Evolutionary conservation across 2,113 vertebrate genomes (phyloP).

Genomic region (Meles meles): DNA sequence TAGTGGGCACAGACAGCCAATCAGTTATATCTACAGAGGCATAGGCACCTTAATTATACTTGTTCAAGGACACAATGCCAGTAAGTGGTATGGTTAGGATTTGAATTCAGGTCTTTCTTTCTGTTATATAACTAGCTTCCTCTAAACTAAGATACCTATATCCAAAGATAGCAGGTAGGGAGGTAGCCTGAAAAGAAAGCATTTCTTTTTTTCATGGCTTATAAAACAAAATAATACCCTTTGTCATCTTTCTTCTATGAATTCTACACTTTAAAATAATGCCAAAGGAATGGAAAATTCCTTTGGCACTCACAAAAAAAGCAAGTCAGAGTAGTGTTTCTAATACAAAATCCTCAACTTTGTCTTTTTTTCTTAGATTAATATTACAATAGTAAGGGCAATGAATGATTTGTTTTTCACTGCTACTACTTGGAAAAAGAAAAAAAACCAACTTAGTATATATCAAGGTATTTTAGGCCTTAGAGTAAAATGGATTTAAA

Average conservation of each 20-base stretch:
- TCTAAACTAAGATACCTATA: slow-evolving; percentile 2
- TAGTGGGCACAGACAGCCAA: background rate
- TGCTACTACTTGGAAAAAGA: background rate
- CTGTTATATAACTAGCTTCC: background rate
- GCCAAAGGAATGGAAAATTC: background rate
- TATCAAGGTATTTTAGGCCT: background rate
- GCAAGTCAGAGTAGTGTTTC: background rate
- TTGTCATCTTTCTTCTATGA: background rate
- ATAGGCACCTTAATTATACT: background rate
- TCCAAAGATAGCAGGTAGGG: background rate
- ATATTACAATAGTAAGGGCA: background rate
- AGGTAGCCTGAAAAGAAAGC: background rate
- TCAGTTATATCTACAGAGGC: background rate
- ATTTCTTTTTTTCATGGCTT: background rate
- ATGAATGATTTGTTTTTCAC: background rate
- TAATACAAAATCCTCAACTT: background rate
- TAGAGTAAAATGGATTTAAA: background rate
- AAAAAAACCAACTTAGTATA: background rate
- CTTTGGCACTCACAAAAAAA: background rate
- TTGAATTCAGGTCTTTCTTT: background rate
- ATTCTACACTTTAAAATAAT: background rate
- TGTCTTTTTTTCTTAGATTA: background rate
- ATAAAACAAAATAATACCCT: background rate
- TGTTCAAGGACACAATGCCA: background rate
- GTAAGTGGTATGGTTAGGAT: background rate